phyloP scores from a whole-genome alignment of 1,140 invertebrate genomes.

The Zaprionus tsacasi region DNA sequence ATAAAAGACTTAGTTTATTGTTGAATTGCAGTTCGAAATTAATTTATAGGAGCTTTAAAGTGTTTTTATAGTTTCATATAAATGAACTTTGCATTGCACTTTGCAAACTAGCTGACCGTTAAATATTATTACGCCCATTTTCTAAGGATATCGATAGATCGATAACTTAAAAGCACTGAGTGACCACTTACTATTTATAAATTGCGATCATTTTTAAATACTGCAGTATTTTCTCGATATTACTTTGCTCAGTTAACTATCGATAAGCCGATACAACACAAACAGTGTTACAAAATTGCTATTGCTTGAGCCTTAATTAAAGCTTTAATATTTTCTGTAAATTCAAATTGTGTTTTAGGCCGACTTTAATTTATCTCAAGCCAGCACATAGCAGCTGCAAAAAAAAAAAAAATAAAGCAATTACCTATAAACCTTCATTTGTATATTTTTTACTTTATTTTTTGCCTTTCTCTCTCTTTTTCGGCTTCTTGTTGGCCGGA shows the following conservation, averaged over 20 bases:
- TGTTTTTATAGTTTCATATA: neutral
- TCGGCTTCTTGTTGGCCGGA: slow-evolving; percentile 18
- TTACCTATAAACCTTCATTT: slow-evolving; percentile 57
- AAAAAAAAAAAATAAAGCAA: slow-evolving; percentile 41
- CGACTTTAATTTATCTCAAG: slow-evolving; percentile 10
- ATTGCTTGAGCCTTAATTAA: neutral
- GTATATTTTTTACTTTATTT: slow-evolving; percentile 38
- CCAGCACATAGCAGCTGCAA: neutral
- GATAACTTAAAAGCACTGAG: neutral
- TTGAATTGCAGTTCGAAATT: neutral
- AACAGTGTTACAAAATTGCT: neutral
- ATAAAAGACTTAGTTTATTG: neutral
- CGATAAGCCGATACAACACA: neutral
- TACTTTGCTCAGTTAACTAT: neutral
- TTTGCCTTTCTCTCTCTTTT: slow-evolving; percentile 1
- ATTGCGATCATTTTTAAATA: neutral
- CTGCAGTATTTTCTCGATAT: neutral
- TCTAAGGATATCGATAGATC: neutral
- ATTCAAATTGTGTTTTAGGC: neutral
- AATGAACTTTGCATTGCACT: neutral
- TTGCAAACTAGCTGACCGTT: neutral
- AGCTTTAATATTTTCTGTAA: neutral
- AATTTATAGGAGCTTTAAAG: neutral
- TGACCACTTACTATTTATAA: neutral
- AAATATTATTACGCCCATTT: neutral